Evolutionary conservation across 2,797 vertebrate genomes (phyloP).

Genomic region (Taeniopygia guttata): DNA sequence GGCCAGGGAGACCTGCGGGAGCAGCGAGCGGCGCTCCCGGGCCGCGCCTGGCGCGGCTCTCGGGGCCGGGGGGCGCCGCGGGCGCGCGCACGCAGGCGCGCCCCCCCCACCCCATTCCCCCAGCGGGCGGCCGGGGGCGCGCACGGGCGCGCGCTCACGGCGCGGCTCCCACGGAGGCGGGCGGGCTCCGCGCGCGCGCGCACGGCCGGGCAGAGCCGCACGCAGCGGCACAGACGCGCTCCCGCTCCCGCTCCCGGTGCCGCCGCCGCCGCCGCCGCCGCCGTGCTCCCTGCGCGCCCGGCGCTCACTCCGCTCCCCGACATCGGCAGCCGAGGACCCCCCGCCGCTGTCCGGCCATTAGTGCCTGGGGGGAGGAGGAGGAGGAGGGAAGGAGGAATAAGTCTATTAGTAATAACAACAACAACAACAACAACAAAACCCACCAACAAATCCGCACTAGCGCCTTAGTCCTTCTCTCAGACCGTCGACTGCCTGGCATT

Average conservation of each 20-base stretch:
- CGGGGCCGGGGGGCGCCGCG: constrained; percentile 42
- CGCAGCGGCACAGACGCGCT: constrained; percentile 43
- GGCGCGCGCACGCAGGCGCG: not conserved
- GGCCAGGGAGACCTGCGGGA: constrained; percentile 59
- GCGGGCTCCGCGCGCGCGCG: not conserved
- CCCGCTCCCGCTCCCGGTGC: too few relatives aligned
- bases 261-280: not conserved
- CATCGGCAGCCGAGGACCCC: constrained; percentile 79
- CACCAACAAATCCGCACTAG: constrained; percentile 53
- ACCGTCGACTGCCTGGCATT: constrained; percentile 61
- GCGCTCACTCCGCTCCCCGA: constrained; percentile 78
- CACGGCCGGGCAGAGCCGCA: not conserved
- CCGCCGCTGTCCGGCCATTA: constrained; percentile 66
- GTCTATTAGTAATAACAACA: constrained; percentile 48
- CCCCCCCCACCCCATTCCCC: not conserved
- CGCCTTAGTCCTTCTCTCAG: constrained; percentile 55
- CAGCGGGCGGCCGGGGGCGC: constrained; percentile 19
- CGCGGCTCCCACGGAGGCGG: not conserved
- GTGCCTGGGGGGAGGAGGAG: constrained; percentile 69
- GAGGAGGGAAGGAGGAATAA: constrained; percentile 50
- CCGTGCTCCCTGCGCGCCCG: constrained; percentile 75
- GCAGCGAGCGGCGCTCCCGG: constrained; percentile 74
- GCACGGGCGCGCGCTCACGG: too few relatives aligned
- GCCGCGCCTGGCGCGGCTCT: constrained; percentile 37
- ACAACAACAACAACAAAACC: constrained; percentile 48